Conservation (phyloP, 2,797 vertebrate genomes). For the Coreius guichenoti region DNA sequence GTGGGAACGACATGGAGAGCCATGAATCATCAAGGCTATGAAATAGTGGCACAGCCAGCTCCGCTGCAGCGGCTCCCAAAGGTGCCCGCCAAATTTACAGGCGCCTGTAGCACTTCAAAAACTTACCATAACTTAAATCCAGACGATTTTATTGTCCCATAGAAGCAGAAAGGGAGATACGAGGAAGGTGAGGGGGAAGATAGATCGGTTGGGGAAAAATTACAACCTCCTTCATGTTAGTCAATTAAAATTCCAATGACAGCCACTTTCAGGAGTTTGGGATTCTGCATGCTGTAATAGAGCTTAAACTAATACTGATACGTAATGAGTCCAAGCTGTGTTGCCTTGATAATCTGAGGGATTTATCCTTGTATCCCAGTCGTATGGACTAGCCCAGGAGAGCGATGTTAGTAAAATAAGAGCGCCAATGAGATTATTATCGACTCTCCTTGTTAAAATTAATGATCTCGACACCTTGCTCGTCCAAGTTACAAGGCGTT, state of each 20-base stretch:
- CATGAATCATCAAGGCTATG: constrained; percentile 90
- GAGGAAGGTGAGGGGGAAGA: constrained; percentile 70
- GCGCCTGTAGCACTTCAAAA: constrained; percentile 92
- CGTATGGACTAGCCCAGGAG: constrained; percentile 14
- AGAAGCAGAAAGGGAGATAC: constrained; percentile 69
- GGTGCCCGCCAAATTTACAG: constrained; percentile 95
- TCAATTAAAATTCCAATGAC: constrained; percentile 77
- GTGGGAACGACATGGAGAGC: constrained; percentile 85
- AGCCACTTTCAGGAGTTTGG: constrained; percentile 37
- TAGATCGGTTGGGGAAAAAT: constrained; percentile 74
- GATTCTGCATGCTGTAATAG: constrained; percentile 53
- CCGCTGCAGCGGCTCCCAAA: constrained; percentile 78
- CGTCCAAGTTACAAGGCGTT: constrained; percentile 67
- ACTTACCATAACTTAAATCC: constrained; percentile 88
- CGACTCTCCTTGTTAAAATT: constrained; percentile 68
- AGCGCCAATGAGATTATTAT: constrained; percentile 63
- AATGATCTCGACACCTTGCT: constrained; percentile 71
- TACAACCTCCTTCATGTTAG: constrained; percentile 75
- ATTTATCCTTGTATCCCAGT: constrained; percentile 43
- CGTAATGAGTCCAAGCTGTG: constrained; percentile 64
- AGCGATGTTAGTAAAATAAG: constrained; percentile 52
- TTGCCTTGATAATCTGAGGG: constrained; percentile 51
- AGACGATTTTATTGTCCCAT: constrained; percentile 90
- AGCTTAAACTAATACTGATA: constrained; percentile 65
- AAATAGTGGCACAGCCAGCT: constrained; percentile 78